Base-by-base conservation (phyloP, 2,113 vertebrate species). In the Cathartes aura region DNA sequence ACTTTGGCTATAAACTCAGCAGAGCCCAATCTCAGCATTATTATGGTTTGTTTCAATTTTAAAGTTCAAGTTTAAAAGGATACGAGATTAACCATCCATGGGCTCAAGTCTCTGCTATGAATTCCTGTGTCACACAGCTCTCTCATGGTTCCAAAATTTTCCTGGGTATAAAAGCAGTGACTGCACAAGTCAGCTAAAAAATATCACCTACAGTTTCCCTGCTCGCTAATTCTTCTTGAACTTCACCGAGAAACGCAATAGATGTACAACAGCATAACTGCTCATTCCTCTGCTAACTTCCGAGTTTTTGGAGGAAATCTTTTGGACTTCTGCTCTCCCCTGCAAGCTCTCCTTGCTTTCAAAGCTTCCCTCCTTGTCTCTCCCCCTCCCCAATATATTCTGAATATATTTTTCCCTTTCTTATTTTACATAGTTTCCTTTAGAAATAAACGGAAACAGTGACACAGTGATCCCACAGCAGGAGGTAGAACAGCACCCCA, bases 1-100 rank as follows among this genome's bases (percentile, higher is more conserved):
- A 72, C 66, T 93, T 75, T 45, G 52, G 68, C 89, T 85, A 87
- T 94, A 92, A 95, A 95, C 32, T 42, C 94, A 84, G 83, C 72
- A 79, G 76, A 92, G 81, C 76, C 83, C 81, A 68, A n/a, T 72
- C 81, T 89, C 84, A 76, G 84, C 63, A 43, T 89, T 81, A 85
- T 81, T 89, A 81, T 1, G 8, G 47, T n/a, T 80, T 52, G 56
- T 52, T 93, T 68, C 80, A 56, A 72, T 87, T 89, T 87, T 63
- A n/a, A 95, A 95, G 64, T 72, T 82, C 62, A 89, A 56, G 27
- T 87, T 80, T 68, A 68, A 92, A 71, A 71, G 72, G 30, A 63
- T 43, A 52, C 2, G 9, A 68, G 60, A 67, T 78, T 84, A 92
- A 87, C 76, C 60, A 87, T 71, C 90, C 76, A 63, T 6, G 5